Base-by-base conservation (phyloP, 2,113 vertebrate species). In the Carassius carassius region DNA sequence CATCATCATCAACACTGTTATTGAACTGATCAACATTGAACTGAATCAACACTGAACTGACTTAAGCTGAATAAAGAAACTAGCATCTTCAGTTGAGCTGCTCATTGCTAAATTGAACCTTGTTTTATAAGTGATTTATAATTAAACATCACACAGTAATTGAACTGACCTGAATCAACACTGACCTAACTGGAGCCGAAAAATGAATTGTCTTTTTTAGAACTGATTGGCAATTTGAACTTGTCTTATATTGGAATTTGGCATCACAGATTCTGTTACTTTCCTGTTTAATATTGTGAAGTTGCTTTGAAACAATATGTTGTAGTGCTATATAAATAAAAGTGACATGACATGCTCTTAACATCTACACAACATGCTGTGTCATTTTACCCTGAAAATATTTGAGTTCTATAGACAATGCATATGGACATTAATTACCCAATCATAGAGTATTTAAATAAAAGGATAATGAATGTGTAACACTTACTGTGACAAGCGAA, bases 401-500 rank as follows among this genome's bases (percentile, higher is more conserved):
- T 32, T 32, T 65, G 32, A 32, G 63, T 32, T 19, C 32, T 35
- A 35, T 17, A 69, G 32, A 69, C 32, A 37, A 3, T 19, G 3
- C 35, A 70, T 37, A 21, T 70, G 67, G 67, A 70, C 5, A 70
- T 37, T 37, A 70, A 74, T 2, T 8, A 49, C 21, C 21, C 12
- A 13, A 47, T 74, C 4, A 8, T 14, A 41, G 37, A 41, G 3
- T 41, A 70, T 70, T 19, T 37, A 72, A 41, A 41, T 19, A 72
- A 72, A 37, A 41, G 10, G 2, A 13, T 72, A 70, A 21, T 21
- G 37, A 3, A 21, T 60, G 35, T n/a, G 35, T 12, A 47, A 81
- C 90, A 98, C 98, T 99, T 93, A 99, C 98, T 99, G 97, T 72
- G 98, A 98, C 85, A 99, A 94, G 83, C 97, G 95, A 80, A 99